A percentile compares a stretch with the other conserved stretches of the same genome.
These are phyloP conservation scores for Hirtodrosophila cameraria DNA, from an alignment of 2,888 invertebrate species.

Conservation along the genomic window DNA sequence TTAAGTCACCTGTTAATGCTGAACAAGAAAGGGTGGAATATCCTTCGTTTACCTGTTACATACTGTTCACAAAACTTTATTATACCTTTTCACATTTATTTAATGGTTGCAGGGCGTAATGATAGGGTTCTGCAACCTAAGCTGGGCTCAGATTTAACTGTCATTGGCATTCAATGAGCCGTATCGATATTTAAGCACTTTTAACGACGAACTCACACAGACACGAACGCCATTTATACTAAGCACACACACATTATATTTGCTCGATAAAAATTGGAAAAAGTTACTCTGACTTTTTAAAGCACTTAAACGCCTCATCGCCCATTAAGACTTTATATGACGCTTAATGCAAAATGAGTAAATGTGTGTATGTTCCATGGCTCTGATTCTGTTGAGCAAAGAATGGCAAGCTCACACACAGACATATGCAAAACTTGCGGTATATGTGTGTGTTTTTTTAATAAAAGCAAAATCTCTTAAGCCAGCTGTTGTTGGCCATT, in stretches of 20 bases:
- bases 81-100: too few species aligned
- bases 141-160: slow-evolving; percentile 50
- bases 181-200: slow-evolving; percentile 69
- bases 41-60: too few species aligned
- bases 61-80: too few species aligned
- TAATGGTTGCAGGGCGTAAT: too few species aligned
- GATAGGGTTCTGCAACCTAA: slow-evolving; percentile 18
- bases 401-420: slow-evolving; percentile 6
- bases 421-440: not conserved
- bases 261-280: slow-evolving; percentile 70
- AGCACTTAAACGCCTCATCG: slow-evolving; percentile 63
- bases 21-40: too few species aligned
- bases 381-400: slow-evolving; percentile 20
- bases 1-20: too few species aligned
- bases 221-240: slow-evolving; percentile 46
- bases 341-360: slow-evolving; percentile 13
- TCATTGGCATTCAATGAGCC: slow-evolving; percentile 67
- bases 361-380: slow-evolving; percentile 13
- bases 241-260: slow-evolving; percentile 45
- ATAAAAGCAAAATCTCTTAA: slow-evolving; percentile 1
- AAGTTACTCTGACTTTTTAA: slow-evolving; percentile 59
- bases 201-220: slow-evolving; percentile 56
- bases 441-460: too few species aligned
- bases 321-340: slow-evolving; percentile 51
- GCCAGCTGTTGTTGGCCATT: not conserved